These are phyloP conservation scores for Nomada ferruginata DNA, from an alignment of 2,888 invertebrate genomes.

Conservation along the genomic window DNA sequence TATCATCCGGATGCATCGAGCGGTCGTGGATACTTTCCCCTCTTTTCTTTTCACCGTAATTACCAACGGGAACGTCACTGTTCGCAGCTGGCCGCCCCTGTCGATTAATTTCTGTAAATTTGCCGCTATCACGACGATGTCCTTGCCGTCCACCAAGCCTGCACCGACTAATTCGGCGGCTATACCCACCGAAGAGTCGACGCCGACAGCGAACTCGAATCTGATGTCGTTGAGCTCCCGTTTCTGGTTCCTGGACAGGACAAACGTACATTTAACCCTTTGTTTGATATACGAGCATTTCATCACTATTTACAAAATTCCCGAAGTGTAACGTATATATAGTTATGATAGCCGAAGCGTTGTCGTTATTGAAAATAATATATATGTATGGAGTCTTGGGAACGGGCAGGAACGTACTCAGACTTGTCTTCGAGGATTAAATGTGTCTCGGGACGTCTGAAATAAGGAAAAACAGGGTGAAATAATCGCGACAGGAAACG, in stretches of 20 bases:
- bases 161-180: slow-evolving; percentile 97
- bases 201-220: slow-evolving; percentile 97
- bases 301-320: neutral
- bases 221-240: slow-evolving; percentile 98
- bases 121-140: slow-evolving; percentile 95
- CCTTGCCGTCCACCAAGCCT: slow-evolving; percentile 95
- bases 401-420: slow-evolving; percentile 66
- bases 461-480: slow-evolving; percentile 50
- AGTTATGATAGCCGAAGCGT: too few relatives aligned
- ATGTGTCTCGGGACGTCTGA: slow-evolving; percentile 75
- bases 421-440: slow-evolving; percentile 73
- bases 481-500: neutral
- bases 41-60: slow-evolving; percentile 69
- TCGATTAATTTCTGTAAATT: slow-evolving; percentile 97
- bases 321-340: too few relatives aligned
- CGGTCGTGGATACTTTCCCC: too few relatives aligned
- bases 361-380: too few relatives aligned
- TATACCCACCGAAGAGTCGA: slow-evolving; percentile 96
- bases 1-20: too few relatives aligned
- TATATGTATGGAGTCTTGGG: neutral
- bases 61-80: slow-evolving; percentile 95
- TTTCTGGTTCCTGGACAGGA: slow-evolving; percentile 90
- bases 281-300: neutral
- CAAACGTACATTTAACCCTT: neutral
- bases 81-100: slow-evolving; percentile 87